Conservation (phyloP, 30 jellyfish, hydroid and myxozoan genomes). For the Sanderia malayensis region DNA sequence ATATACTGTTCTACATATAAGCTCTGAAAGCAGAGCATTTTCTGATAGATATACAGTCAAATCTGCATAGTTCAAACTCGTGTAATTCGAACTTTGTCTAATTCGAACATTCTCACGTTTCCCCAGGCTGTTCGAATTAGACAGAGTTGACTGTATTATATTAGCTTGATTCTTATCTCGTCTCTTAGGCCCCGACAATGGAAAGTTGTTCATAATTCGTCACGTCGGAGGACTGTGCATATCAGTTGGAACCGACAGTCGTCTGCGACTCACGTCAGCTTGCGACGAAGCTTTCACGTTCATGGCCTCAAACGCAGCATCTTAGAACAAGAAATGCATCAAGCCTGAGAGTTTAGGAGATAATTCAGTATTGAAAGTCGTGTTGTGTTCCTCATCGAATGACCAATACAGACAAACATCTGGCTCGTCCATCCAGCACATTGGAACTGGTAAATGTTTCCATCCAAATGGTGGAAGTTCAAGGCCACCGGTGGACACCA, state of each 20-base stretch:
- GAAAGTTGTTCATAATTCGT: not conserved
- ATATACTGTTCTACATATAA: not conserved
- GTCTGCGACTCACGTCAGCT: conserved; percentile 2
- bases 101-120: no score
- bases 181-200: no score
- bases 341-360: not conserved
- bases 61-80: no score
- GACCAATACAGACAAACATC: conserved; percentile 16
- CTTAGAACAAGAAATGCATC: conserved; percentile 7
- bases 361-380: not conserved
- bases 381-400: not conserved
- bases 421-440: conserved; percentile 11
- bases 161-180: no score
- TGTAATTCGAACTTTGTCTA: no score
- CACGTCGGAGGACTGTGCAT: conserved; percentile 25
- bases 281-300: conserved; percentile 12
- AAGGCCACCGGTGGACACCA: conserved; percentile 11
- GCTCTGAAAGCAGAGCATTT: no score
- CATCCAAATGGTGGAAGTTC: conserved; percentile 25
- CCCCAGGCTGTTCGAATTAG: no score
- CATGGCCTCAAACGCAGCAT: conserved; percentile 1
- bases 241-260: not conserved
- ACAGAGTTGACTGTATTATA: no score
- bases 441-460: conserved; percentile 18
- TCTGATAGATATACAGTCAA: no score